Evolutionary conservation across 2,113 vertebrate species (phyloP).

Genomic region (Micronisus gabar): DNA sequence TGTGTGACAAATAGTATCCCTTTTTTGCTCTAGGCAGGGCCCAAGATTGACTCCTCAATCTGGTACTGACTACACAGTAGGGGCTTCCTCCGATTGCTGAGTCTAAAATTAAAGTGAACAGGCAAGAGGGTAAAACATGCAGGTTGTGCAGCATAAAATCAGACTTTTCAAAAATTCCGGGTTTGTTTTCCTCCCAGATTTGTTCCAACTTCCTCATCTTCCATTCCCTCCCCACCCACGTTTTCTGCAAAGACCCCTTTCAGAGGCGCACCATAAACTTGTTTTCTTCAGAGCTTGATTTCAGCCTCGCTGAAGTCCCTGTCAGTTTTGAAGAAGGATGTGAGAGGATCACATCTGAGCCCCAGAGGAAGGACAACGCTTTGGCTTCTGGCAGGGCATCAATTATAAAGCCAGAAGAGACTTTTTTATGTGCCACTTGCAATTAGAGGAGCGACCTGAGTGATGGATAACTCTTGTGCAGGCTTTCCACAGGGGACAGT

Average conservation of each 20-base stretch:
- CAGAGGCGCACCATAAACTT: not conserved
- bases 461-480: not conserved
- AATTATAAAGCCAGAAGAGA: not conserved
- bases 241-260: not conserved
- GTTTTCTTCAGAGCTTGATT: not conserved
- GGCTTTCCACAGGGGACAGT: not conserved
- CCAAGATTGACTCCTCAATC: not conserved
- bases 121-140: not conserved
- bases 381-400: not conserved
- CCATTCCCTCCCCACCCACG: not conserved
- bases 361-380: not conserved
- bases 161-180: not conserved
- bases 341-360: not conserved
- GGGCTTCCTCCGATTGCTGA: not conserved
- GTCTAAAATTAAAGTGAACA: not conserved
- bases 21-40: not conserved
- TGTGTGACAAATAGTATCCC: not conserved
- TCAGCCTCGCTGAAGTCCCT: not conserved
- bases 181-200: not conserved
- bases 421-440: not conserved
- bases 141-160: not conserved
- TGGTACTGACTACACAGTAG: not conserved
- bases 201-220: not conserved
- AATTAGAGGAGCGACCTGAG: not conserved
- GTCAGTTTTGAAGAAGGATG: not conserved